phyloP scores from a whole-genome alignment of 2,797 vertebrate genomes.

The Taenioides sp. region DNA sequence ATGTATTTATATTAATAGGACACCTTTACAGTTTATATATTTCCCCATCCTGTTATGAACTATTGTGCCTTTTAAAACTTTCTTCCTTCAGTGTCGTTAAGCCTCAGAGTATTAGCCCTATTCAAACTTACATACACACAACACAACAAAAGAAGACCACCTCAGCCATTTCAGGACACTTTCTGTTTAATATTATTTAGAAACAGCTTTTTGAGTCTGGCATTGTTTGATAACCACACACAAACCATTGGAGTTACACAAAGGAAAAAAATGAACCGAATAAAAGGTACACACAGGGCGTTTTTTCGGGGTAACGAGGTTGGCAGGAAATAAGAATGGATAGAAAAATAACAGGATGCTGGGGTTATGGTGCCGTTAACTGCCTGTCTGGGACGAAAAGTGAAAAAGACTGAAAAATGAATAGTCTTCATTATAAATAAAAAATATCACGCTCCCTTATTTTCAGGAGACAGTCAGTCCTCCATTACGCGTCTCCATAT shows the following conservation, averaged over 20 bases:
- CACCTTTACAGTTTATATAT: neutral
- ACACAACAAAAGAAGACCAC: constrained; percentile 65
- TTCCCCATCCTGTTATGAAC: neutral
- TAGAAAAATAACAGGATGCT: constrained; percentile 9
- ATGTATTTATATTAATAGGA: too few relatives aligned
- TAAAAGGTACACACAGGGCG: constrained; percentile 24
- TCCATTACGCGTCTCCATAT: constrained; percentile 1
- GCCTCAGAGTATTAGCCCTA: constrained; percentile 55
- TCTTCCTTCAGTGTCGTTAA: constrained; percentile 44
- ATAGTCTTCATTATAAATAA: constrained; percentile 55
- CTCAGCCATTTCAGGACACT: constrained; percentile 84
- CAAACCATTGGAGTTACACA: constrained; percentile 70
- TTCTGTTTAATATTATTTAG: constrained; percentile 82
- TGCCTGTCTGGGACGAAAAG: constrained; percentile 65
- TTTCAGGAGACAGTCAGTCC: constrained; percentile 44
- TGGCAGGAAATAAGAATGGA: constrained; percentile 17
- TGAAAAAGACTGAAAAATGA: constrained; percentile 31
- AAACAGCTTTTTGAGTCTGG: constrained; percentile 78
- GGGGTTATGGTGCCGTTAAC: constrained; percentile 51
- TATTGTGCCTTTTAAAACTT: constrained; percentile 21
- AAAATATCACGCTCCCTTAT: constrained; percentile 52
- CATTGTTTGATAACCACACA: constrained; percentile 77
- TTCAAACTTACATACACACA: constrained; percentile 10
- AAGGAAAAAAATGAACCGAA: constrained; percentile 48
- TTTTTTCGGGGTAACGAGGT: neutral